phyloP scores from a whole-genome alignment of 2,797 vertebrate genomes.

The Oceanodroma leucorhoa region DNA sequence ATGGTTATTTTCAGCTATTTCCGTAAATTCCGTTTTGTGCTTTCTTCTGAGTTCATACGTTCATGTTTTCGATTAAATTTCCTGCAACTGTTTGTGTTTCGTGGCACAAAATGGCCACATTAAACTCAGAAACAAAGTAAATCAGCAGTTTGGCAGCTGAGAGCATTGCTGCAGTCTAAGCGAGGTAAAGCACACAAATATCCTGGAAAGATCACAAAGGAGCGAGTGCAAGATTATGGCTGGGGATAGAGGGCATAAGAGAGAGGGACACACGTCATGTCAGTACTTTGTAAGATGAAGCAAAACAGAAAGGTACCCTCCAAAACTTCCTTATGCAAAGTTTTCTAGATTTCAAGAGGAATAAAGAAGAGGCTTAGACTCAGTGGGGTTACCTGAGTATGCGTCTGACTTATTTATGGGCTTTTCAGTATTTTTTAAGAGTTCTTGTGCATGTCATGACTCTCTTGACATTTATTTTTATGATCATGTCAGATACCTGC shows the following conservation, averaged over 20 bases:
- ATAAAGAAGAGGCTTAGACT: neutral
- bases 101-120: neutral
- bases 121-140: neutral
- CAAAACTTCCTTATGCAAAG: neutral
- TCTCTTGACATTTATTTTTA: neutral
- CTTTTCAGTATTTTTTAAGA: neutral
- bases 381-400: neutral
- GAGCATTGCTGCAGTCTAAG: neutral
- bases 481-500: neutral
- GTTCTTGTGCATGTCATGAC: neutral
- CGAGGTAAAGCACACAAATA: neutral
- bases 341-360: neutral
- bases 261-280: accelerated
- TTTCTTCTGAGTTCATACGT: neutral
- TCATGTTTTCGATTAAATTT: neutral
- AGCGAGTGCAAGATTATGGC: accelerated
- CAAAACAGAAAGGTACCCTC: neutral
- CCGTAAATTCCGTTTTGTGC: neutral
- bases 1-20: constrained; percentile 9
- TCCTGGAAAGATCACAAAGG: neutral
- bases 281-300: neutral
- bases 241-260: neutral
- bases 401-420: neutral
- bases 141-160: neutral
- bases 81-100: neutral